Evolutionary conservation across 2,113 vertebrate genomes (phyloP).

Genomic region (Chaenogobius annularis): DNA sequence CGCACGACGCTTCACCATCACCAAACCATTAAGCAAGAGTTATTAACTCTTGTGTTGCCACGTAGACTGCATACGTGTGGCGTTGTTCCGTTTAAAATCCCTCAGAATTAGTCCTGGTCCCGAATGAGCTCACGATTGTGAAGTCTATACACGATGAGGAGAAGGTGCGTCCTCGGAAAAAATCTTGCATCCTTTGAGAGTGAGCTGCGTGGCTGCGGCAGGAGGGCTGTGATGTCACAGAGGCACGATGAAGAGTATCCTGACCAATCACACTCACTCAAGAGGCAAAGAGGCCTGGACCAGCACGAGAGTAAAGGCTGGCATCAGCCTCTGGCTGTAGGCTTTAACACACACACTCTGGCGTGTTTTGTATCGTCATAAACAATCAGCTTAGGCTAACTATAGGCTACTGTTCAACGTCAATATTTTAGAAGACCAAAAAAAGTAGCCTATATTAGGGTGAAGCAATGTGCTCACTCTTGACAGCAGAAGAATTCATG

Average conservation of each 20-base stretch:
- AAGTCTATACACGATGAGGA: slow-evolving; percentile 39
- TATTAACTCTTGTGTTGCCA: slow-evolving; percentile 17
- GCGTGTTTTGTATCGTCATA: background rate
- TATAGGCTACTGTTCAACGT: background rate
- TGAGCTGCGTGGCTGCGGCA: slow-evolving; percentile 51
- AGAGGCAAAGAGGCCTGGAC: slow-evolving; percentile 40
- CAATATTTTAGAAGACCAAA: background rate
- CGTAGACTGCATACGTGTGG: background rate
- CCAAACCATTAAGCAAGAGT: slow-evolving; percentile 12
- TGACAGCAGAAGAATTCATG: background rate
- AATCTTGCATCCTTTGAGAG: slow-evolving; percentile 70
- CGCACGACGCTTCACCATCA: slow-evolving; percentile 48
- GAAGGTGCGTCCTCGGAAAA: slow-evolving; percentile 50
- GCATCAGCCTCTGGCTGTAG: background rate
- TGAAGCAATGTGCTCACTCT: background rate
- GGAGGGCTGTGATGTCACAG: slow-evolving; percentile 78
- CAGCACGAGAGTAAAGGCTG: slow-evolving; percentile 23
- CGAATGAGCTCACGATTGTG: slow-evolving; percentile 10
- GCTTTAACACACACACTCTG: background rate
- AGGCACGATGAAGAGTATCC: slow-evolving; percentile 52
- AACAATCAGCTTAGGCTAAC: background rate
- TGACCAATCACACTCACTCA: slow-evolving; percentile 67
- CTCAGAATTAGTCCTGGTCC: slow-evolving; percentile 6
- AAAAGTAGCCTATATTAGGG: background rate
- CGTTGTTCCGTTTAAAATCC: background rate